Conservation (phyloP, 2,888 invertebrate genomes). For the Syrphus vitripennis region DNA sequence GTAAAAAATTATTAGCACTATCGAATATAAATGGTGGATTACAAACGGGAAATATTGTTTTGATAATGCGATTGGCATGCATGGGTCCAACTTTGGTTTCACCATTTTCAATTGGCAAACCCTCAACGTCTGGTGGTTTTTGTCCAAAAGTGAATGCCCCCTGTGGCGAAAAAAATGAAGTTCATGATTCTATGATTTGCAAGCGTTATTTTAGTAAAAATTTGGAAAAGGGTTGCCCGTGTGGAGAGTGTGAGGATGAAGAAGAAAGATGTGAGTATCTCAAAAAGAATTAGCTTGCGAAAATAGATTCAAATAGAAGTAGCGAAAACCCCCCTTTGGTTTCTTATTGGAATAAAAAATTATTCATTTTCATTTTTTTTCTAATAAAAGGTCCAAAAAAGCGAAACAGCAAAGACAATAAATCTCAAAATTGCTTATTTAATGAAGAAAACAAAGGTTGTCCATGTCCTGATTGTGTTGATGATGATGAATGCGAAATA, state of each 20-base stretch:
- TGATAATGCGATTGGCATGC: conserved; percentile 78
- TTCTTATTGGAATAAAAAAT: too few relatives aligned
- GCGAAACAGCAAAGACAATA: background rate
- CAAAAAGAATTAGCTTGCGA: too few relatives aligned
- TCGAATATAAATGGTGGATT: conserved; percentile 76
- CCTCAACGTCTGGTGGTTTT: background rate
- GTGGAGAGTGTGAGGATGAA: conserved; percentile 77
- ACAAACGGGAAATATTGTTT: conserved; percentile 79
- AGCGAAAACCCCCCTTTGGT: too few relatives aligned
- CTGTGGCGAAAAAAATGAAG: conserved; percentile 57
- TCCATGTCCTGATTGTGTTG: conserved; percentile 56
- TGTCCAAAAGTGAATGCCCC: conserved; percentile 57
- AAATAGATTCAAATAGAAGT: too few relatives aligned
- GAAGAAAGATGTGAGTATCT: conserved; percentile 76
- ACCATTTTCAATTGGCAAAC: conserved; percentile 75
- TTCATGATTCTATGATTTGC: conserved; percentile 60
- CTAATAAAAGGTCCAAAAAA: background rate
- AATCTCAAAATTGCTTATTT: background rate
- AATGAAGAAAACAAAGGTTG: conserved; percentile 25
- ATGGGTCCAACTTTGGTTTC: conserved; percentile 79
- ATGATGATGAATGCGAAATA: conserved; percentile 48
- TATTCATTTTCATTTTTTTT: background rate
- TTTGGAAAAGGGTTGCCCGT: conserved; percentile 76
- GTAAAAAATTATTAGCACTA: conserved; percentile 77
- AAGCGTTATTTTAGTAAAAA: conserved; percentile 78